phyloP scores from a whole-genome alignment of 2,888 invertebrate species.

The Caradrina kadenii region DNA sequence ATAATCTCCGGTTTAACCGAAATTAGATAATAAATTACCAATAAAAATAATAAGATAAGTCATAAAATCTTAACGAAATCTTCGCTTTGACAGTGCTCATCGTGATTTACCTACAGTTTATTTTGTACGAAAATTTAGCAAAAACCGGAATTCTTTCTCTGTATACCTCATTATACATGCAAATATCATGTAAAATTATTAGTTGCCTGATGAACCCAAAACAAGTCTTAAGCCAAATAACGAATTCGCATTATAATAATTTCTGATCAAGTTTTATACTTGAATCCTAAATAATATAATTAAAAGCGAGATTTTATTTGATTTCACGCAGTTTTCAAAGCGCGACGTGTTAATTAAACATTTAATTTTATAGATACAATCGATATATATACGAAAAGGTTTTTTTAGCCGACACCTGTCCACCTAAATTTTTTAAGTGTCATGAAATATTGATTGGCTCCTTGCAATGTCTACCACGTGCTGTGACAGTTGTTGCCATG shows the following conservation, averaged over 20 bases:
- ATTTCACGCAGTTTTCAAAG: slow-evolving; percentile 37
- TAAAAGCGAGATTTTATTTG: slow-evolving; percentile 54
- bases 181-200: slow-evolving; percentile 71
- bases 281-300: slow-evolving; percentile 47
- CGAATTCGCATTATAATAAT: slow-evolving; percentile 41
- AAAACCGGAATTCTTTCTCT: slow-evolving; percentile 67
- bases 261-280: slow-evolving; percentile 57
- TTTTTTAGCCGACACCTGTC: slow-evolving; percentile 64
- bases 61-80: slow-evolving; percentile 46
- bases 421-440: slow-evolving; percentile 26
- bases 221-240: slow-evolving; percentile 39
- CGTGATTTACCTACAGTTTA: slow-evolving; percentile 47
- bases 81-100: slow-evolving; percentile 50
- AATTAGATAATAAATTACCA: slow-evolving; percentile 34
- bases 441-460: slow-evolving; percentile 54
- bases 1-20: slow-evolving; percentile 39
- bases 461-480: slow-evolving; percentile 57
- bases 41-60: slow-evolving; percentile 43
- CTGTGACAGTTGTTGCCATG: slow-evolving; percentile 26
- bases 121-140: slow-evolving; percentile 51
- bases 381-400: slow-evolving; percentile 33
- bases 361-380: slow-evolving; percentile 53
- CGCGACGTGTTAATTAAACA: slow-evolving; percentile 62
- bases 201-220: slow-evolving; percentile 56
- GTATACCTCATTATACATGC: slow-evolving; percentile 64